Evolutionary conservation across 2,113 vertebrate species (phyloP).

Genomic region (Laticauda colubrina): DNA sequence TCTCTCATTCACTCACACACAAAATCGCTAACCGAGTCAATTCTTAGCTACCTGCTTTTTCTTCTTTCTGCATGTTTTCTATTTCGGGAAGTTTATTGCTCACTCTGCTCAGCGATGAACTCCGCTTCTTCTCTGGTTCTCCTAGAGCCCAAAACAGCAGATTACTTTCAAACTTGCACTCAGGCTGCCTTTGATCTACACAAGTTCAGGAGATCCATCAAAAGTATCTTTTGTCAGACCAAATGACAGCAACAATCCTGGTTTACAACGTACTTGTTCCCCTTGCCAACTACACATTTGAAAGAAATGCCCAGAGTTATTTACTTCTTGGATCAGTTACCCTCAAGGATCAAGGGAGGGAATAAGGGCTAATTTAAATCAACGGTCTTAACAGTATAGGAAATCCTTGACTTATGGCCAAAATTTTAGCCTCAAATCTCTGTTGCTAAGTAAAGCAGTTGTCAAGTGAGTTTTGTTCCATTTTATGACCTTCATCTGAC

Average conservation of each 20-base stretch:
- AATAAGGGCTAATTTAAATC: neutral
- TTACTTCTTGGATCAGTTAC: neutral
- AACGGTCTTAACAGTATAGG: neutral
- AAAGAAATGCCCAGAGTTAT: neutral
- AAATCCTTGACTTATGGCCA: neutral
- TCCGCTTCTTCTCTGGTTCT: constrained; percentile 80
- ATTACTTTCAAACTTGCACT: constrained; percentile 30
- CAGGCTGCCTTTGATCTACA: neutral
- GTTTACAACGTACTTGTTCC: neutral
- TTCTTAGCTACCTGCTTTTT: constrained; percentile 78
- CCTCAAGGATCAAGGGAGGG: neutral
- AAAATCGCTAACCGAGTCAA: constrained; percentile 33
- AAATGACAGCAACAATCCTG: neutral
- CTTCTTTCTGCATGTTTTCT: constrained; percentile 79
- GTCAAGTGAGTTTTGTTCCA: no score
- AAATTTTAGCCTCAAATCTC: no score
- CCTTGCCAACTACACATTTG: neutral
- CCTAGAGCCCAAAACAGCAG: constrained; percentile 74
- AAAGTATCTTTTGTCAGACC: neutral
- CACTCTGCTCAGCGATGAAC: constrained; percentile 83
- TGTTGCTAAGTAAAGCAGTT: no score
- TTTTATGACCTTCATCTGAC: no score
- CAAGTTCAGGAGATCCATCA: neutral
- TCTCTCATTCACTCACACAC: neutral
- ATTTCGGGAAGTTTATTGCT: constrained; percentile 74